Evolutionary conservation across 1,140 invertebrate species (phyloP).

Genomic region (Dryas iulia): DNA sequence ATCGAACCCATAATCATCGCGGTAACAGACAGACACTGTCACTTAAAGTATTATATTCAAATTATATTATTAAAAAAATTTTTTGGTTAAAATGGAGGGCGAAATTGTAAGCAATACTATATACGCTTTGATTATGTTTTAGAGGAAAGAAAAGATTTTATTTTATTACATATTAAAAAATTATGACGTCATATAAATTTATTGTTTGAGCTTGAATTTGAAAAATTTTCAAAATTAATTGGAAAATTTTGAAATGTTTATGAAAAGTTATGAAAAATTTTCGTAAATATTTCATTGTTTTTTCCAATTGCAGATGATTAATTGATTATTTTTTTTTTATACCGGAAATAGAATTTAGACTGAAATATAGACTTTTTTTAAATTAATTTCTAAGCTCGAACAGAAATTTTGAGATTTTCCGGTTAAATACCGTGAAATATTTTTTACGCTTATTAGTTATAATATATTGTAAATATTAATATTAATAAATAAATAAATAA

Average conservation of each 20-base stretch:
- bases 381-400: constrained; percentile 11
- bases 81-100: neutral
- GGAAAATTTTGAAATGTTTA: neutral
- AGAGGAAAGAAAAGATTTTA: constrained; percentile 6
- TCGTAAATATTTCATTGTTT: neutral
- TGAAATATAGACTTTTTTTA: constrained; percentile 24
- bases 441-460: constrained; percentile 4
- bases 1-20: too few relatives aligned
- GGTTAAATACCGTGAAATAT: neutral
- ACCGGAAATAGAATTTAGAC: constrained; percentile 39
- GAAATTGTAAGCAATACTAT: constrained; percentile 22
- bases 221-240: neutral
- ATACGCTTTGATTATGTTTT: constrained; percentile 24
- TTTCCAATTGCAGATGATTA: constrained; percentile 18
- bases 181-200: neutral
- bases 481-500: neutral
- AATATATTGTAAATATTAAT: constrained; percentile 3
- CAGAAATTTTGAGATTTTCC: neutral
- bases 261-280: neutral
- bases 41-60: too few relatives aligned
- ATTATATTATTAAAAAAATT: too few relatives aligned
- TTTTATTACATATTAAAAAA: constrained; percentile 19
- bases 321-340: constrained; percentile 37
- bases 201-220: neutral
- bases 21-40: too few relatives aligned